Percentiles rank a stretch among this genome's conserved stretches.
These are phyloP conservation scores for Mycalesis mineus DNA, from an alignment of 2,888 invertebrate genomes.

Conservation along the genomic window DNA sequence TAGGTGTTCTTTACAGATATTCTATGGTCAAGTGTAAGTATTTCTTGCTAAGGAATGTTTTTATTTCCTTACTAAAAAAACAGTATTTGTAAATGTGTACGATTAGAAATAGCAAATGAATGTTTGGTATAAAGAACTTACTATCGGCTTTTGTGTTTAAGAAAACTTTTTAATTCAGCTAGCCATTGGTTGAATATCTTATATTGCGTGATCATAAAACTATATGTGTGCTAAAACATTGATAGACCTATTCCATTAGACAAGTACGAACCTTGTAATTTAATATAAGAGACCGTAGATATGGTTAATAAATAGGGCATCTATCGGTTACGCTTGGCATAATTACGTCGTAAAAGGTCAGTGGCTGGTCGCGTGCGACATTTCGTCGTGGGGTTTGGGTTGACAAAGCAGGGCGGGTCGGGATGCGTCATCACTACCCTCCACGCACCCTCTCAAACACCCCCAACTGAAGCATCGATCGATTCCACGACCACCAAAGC, in stretches of 20 bases:
- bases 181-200: too few species aligned
- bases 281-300: neutral
- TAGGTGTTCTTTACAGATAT: neutral
- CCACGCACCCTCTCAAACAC: slow-evolving; percentile 53
- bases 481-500: slow-evolving; percentile 48
- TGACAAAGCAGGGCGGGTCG: slow-evolving; percentile 52
- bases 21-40: too few species aligned
- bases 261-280: neutral
- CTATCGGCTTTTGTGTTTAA: too few species aligned
- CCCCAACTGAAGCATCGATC: slow-evolving; percentile 57
- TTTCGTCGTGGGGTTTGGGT: slow-evolving; percentile 28
- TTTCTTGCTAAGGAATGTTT: too few species aligned
- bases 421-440: slow-evolving; percentile 69
- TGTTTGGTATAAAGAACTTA: too few species aligned
- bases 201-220: too few species aligned
- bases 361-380: slow-evolving; percentile 28
- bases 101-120: too few species aligned
- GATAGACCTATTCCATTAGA: neutral
- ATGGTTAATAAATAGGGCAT: slow-evolving; percentile 3
- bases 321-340: slow-evolving; percentile 19
- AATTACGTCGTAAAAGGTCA: slow-evolving; percentile 29
- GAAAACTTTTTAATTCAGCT: too few species aligned
- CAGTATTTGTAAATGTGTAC: too few species aligned
- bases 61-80: too few species aligned
- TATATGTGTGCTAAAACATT: neutral